These are phyloP conservation scores for Polylopha cassiicola DNA, from an alignment of 2,888 invertebrate species.

Conservation along the genomic window DNA sequence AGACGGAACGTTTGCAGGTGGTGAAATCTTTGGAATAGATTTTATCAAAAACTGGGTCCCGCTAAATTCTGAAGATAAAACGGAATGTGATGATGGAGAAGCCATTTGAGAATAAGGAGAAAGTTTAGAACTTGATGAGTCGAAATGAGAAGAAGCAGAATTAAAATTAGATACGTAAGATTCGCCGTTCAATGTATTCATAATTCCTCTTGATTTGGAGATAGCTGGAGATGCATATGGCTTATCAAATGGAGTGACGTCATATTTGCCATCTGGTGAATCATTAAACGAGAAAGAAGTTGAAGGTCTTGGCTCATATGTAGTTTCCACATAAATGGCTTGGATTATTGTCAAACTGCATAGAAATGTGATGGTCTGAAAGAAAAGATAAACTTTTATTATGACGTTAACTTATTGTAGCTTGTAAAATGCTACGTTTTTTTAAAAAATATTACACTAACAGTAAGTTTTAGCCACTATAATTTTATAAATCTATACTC, in stretches of 20 bases:
- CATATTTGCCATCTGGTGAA: too few relatives aligned
- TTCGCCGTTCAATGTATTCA: not conserved
- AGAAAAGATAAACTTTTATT: constrained; percentile 23
- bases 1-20: constrained; percentile 12
- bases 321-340: constrained; percentile 33
- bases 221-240: too few relatives aligned
- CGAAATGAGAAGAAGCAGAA: too few relatives aligned
- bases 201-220: too few relatives aligned
- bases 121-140: too few relatives aligned
- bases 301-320: constrained; percentile 25
- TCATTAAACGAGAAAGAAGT: not conserved
- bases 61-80: constrained; percentile 24
- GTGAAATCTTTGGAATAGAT: constrained; percentile 1
- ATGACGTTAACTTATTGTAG: too few relatives aligned
- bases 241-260: too few relatives aligned
- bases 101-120: constrained; percentile 31
- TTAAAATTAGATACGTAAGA: not conserved
- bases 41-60: not conserved
- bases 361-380: constrained; percentile 38
- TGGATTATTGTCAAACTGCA: constrained; percentile 31
- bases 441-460: too few relatives aligned
- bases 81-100: constrained; percentile 14
- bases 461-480: too few relatives aligned
- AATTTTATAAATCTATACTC: too few relatives aligned
- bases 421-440: too few relatives aligned